Evolutionary conservation across 2,113 vertebrate genomes (phyloP), one percentile per base, ranked within the genome.

Genomic region (Tamias sibiricus): DNA sequence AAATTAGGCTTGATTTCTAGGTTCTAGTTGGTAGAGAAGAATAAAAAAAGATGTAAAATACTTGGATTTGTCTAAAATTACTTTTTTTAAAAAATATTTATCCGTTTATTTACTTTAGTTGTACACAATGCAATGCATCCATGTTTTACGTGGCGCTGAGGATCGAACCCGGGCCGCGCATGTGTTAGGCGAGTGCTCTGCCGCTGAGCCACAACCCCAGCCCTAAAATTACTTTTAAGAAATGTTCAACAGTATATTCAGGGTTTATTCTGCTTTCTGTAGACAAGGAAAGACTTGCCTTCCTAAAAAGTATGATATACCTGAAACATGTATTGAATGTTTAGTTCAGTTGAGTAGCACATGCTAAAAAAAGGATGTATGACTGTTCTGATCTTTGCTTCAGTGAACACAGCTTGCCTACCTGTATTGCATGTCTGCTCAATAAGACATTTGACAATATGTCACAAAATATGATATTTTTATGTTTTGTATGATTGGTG

Each of bases 61-160:
- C n/a, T 22, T 94, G 66, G 80, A 54, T 94, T 92, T 79, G 26
- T 35, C 47, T 74, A 87, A 71, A 90, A 82, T 59, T 22, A 77
- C 75, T 68, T 72, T 95, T 69, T n/a, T n/a, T n/a, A n/a, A n/a
- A n/a, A n/a, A n/a, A n/a, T n/a, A n/a, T n/a, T n/a, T n/a, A n/a
- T n/a, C n/a, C n/a, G n/a, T n/a, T n/a, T n/a, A n/a, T n/a, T n/a
- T n/a, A n/a, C n/a, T n/a, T n/a, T n/a, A n/a, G n/a, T n/a, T n/a
- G n/a, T n/a, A n/a, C n/a, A n/a, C n/a, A n/a, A n/a, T n/a, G n/a
- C n/a, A n/a, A n/a, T n/a, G n/a, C n/a, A n/a, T n/a, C n/a, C n/a
- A n/a, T n/a, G n/a, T n/a, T n/a, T n/a, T n/a, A n/a, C n/a, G n/a
- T n/a, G n/a, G n/a, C n/a, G n/a, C n/a, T n/a, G n/a, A n/a, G n/a